Percentiles rank a stretch among this genome's conserved stretches.
Conservation (phyloP, 2,888 invertebrate species). For the Stenichneumon culpator region DNA sequence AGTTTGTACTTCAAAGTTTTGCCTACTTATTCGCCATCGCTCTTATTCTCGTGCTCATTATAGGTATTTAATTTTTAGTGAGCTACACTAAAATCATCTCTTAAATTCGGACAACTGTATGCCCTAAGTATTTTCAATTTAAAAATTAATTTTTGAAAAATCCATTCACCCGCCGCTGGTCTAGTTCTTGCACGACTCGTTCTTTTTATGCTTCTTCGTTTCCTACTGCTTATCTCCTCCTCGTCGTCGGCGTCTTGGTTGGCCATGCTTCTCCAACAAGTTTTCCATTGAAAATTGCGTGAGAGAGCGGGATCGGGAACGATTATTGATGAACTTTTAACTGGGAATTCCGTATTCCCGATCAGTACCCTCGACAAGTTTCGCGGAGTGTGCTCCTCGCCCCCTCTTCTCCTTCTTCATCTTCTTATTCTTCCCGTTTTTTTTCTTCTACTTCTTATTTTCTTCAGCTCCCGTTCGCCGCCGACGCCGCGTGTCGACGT, state of each 20-base stretch:
- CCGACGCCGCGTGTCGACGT: constrained; percentile 63
- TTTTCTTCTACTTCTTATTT: constrained; percentile 34
- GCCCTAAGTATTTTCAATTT: not conserved
- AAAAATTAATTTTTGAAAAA: not conserved
- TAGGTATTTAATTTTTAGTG: no score
- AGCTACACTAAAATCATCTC: no score
- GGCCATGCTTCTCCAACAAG: constrained; percentile 21
- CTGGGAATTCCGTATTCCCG: constrained; percentile 68
- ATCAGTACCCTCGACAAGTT: constrained; percentile 64
- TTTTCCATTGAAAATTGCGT: constrained; percentile 42
- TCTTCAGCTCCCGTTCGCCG: constrained; percentile 43
- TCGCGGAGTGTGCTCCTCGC: constrained; percentile 54
- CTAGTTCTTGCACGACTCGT: not conserved
- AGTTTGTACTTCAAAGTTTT: no score
- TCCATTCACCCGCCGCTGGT: not conserved
- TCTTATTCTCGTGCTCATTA: no score
- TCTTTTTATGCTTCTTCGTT: constrained; percentile 15
- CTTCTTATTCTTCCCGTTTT: constrained; percentile 31
- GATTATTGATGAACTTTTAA: constrained; percentile 72
- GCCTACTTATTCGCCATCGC: no score
- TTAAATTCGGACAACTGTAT: not conserved
- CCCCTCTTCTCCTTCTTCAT: constrained; percentile 13
- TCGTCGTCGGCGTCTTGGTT: constrained; percentile 14
- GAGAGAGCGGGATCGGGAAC: constrained; percentile 35
- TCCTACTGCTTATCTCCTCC: constrained; percentile 26